Evolutionary conservation across 2,797 vertebrate species (phyloP), one percentile per base, ranked within the genome.

Genomic region (Alauda arvensis): DNA sequence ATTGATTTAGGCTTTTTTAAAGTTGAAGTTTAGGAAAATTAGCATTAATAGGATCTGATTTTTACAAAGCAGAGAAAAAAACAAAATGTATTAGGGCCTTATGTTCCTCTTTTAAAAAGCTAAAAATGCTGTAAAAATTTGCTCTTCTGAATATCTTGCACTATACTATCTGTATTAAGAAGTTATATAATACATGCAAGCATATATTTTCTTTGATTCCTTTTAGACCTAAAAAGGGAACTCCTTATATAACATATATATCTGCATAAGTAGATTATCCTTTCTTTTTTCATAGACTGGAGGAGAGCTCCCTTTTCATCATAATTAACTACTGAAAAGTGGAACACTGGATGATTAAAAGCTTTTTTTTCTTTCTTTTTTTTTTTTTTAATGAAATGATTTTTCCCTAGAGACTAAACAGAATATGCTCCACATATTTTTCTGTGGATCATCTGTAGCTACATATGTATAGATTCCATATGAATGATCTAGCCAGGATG

Each of bases 271-370:
- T 75, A 83, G 59, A 83, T 93, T 85, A 83, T 66, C 2, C 17
- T 46, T 12, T 4, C 49, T 57, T 37, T 69, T 60, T 46, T 23
- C 4, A 77, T 29, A 26, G 31, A 5, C 66, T 89, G 28, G 53
- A 87, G 21, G 12, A 89, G 3, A 59, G 34, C 24, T 87, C 18
- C 18, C 26, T 75, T 92, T 87, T 92, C 83, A 93, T 72, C 70
- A 69, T 85, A 83, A 89, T 93, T 92, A 91, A 57, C 61, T 91
- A 63, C n/a, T 45, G 67, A 76, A 83, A 94, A 91, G 60, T 94
- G 19, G 85, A 94, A 87, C 91, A 76, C 75, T 57, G 16, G 6
- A 68, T 91, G 66, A 91, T 85, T 91, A 89, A 88, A 92, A 89
- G 6, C 3, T 52, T 70, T 77, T 70, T 7, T 65, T 57, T 51